Conservation (phyloP, 1,140 invertebrate genomes). For the Chelonus insularis region DNA sequence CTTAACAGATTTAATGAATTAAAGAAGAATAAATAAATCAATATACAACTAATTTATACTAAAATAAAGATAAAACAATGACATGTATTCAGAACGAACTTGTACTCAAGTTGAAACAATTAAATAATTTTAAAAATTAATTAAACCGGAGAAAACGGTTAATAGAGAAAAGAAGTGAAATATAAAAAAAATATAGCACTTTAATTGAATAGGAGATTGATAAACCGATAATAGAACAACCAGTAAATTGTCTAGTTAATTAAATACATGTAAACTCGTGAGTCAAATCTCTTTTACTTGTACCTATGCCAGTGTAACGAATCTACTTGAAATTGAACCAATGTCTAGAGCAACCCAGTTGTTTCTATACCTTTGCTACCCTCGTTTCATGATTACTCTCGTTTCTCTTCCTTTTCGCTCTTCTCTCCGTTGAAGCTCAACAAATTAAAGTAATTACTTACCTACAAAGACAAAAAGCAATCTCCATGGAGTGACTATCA, state of each 20-base stretch:
- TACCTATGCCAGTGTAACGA: slow-evolving; percentile 20
- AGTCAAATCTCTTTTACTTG: slow-evolving; percentile 5
- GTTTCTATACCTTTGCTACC: neutral
- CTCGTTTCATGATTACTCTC: neutral
- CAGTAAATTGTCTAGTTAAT: slow-evolving; percentile 19
- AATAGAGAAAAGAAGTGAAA: too few relatives aligned
- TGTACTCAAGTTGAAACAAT: too few relatives aligned
- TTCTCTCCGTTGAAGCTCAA: slow-evolving; percentile 11
- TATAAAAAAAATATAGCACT: slow-evolving; percentile 7
- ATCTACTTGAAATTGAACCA: slow-evolving; percentile 23
- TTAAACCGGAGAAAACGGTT: too few relatives aligned
- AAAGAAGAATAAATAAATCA: too few relatives aligned
- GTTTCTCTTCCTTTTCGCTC: neutral
- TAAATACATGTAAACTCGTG: slow-evolving; percentile 27
- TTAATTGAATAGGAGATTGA: neutral
- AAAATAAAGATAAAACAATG: too few relatives aligned
- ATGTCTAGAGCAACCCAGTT: slow-evolving; percentile 12
- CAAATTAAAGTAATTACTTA: slow-evolving; percentile 61
- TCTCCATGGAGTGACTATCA: slow-evolving; percentile 79
- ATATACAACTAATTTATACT: too few relatives aligned
- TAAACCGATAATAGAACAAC: slow-evolving; percentile 1
- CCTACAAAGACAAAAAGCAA: slow-evolving; percentile 92
- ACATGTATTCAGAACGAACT: too few relatives aligned
- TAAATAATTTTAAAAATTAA: too few relatives aligned
- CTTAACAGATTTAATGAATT: too few relatives aligned